These are phyloP conservation scores for Heliconius charithonia DNA, from an alignment of 2,888 invertebrate genomes.

Conservation along the genomic window DNA sequence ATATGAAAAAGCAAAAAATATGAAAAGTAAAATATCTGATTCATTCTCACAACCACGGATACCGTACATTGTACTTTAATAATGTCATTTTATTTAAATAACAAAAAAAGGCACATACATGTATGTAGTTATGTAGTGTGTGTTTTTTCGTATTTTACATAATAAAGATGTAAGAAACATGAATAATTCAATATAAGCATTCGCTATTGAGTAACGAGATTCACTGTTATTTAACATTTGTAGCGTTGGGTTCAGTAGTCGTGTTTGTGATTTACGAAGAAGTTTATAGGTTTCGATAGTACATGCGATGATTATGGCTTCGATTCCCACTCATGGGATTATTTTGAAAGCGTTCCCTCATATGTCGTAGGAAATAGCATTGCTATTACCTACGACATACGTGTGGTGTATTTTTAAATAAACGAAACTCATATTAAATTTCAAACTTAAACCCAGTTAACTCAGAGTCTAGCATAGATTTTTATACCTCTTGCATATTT, in stretches of 20 bases:
- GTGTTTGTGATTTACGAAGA: background rate
- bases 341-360: too few relatives aligned
- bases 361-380: too few relatives aligned
- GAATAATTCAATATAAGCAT: constrained; percentile 19
- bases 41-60: too few relatives aligned
- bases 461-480: too few relatives aligned
- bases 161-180: constrained; percentile 20
- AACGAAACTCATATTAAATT: too few relatives aligned
- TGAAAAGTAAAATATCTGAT: too few relatives aligned
- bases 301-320: background rate
- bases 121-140: background rate
- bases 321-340: background rate
- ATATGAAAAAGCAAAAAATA: background rate
- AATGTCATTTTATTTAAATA: background rate
- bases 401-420: too few relatives aligned
- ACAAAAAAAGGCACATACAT: background rate
- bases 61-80: too few relatives aligned
- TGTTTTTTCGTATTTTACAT: constrained; percentile 17
- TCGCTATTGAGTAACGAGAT: constrained; percentile 14
- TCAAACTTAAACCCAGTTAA: too few relatives aligned
- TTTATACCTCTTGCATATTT: too few relatives aligned
- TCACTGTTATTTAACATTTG: constrained; percentile 19
- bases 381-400: too few relatives aligned
- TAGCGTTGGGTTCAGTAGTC: background rate
- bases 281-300: background rate